These are phyloP conservation scores for Icerya purchasi DNA, from an alignment of 2,888 invertebrate species.

Conservation along the genomic window DNA sequence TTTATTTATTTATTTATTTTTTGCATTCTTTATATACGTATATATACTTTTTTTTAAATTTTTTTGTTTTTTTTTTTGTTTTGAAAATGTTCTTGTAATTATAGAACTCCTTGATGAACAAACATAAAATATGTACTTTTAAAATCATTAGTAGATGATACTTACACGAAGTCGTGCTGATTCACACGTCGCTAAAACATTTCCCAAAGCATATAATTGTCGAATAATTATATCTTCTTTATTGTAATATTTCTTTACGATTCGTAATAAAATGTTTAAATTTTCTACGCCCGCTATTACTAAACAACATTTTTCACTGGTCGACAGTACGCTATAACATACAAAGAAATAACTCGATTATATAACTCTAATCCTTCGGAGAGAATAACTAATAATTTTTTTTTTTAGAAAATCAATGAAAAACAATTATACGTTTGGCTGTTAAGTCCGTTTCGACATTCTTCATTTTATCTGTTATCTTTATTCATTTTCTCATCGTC, in stretches of 20 bases:
- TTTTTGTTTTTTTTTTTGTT: too few species aligned
- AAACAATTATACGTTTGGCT: too few species aligned
- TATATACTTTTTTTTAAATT: too few species aligned
- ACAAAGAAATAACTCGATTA: too few species aligned
- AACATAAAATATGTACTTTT: not conserved
- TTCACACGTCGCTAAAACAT: slow-evolving; percentile 59
- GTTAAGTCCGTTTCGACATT: too few species aligned
- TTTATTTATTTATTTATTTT: too few species aligned
- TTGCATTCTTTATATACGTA: too few species aligned
- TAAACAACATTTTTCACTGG: slow-evolving; percentile 48
- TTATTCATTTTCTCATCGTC: too few species aligned
- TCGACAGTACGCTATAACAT: slow-evolving; percentile 40
- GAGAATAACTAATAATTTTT: too few species aligned
- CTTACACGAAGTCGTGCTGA: slow-evolving; percentile 38
- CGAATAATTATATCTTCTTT: slow-evolving; percentile 51
- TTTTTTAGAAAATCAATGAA: too few species aligned
- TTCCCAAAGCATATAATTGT: slow-evolving; percentile 62
- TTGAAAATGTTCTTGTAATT: too few species aligned
- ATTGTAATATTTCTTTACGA: slow-evolving; percentile 42
- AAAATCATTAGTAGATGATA: not conserved
- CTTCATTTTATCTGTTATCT: not conserved
- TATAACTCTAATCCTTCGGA: too few species aligned
- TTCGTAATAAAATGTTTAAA: slow-evolving; percentile 34
- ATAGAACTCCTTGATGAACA: not conserved
- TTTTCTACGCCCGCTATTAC: slow-evolving; percentile 35